Evolutionary conservation across 2,113 vertebrate species (phyloP).

Genomic region (Andinoacara biseriatus): DNA sequence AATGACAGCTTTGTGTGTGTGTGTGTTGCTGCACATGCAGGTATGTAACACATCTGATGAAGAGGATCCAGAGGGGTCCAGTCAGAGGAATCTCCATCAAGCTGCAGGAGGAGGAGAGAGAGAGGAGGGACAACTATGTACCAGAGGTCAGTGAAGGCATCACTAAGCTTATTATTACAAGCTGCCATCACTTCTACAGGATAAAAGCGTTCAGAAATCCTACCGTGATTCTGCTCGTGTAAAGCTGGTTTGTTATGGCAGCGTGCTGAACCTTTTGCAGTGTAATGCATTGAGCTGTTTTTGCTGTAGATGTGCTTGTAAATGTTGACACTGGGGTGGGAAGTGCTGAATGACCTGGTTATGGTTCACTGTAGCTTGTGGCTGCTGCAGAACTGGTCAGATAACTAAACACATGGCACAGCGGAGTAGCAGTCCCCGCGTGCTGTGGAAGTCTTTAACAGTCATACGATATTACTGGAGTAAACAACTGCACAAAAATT

Average conservation of each 20-base stretch:
- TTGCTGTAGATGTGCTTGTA: background rate
- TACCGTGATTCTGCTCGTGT: background rate
- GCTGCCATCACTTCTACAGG: background rate
- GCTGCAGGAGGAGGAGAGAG: constrained; percentile 96
- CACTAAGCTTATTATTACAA: background rate
- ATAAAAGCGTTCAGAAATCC: background rate
- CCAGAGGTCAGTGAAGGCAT: constrained; percentile 87
- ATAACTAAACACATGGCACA: background rate
- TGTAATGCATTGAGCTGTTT: background rate
- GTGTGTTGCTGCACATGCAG: constrained; percentile 60
- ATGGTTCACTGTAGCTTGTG: background rate
- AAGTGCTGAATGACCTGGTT: background rate
- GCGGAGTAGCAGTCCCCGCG: background rate
- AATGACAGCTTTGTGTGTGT: constrained; percentile 1
- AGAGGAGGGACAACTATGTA: constrained; percentile 95
- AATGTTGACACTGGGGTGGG: background rate
- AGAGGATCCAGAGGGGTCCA: constrained; percentile 94
- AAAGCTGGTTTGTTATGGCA: background rate
- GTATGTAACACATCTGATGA: constrained; percentile 98
- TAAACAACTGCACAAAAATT: background rate
- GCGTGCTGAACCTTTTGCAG: background rate
- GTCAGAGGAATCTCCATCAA: constrained; percentile 98
- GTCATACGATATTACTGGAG: background rate
- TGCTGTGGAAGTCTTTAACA: background rate
- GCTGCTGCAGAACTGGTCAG: background rate